Percentiles rank a stretch among this genome's conserved stretches.
phyloP scores from a whole-genome alignment of 2,888 invertebrate genomes.

The Nipponacmea schrenckii region DNA sequence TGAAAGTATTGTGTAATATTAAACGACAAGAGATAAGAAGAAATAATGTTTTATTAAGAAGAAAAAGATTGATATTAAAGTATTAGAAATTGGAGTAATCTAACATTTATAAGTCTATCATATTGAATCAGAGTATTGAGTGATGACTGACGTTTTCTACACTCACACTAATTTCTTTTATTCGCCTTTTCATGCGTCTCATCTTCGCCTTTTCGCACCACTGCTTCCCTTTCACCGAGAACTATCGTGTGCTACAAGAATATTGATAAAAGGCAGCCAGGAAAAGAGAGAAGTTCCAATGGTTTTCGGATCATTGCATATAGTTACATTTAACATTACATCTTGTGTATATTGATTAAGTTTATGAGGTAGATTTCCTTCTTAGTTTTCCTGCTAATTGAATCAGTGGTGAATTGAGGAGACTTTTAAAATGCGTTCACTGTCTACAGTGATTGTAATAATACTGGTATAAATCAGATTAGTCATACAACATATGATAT shows the following conservation, averaged over 20 bases:
- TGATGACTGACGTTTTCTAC: conserved; percentile 4
- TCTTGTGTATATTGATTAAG: neutral
- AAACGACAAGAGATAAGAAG: too few species aligned
- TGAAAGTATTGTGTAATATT: too few species aligned
- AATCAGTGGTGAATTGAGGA: neutral
- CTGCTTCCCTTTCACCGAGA: neutral
- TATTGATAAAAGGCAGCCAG: neutral
- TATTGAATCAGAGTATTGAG: neutral
- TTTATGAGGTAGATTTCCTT: conserved; percentile 3
- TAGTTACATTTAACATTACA: conserved; percentile 1
- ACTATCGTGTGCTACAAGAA: neutral
- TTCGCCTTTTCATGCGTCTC: neutral
- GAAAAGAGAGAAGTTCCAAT: neutral
- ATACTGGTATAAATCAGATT: neutral
- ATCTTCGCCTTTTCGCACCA: conserved; percentile 4
- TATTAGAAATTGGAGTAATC: neutral
- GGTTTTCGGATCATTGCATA: neutral
- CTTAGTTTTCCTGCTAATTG: neutral
- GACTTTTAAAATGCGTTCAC: conserved; percentile 2
- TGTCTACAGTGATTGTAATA: neutral
- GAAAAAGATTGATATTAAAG: neutral
- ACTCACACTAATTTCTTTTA: neutral
- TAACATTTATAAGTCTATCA: conserved; percentile 9
- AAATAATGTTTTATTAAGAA: too few species aligned
- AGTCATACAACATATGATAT: neutral